Conservation (phyloP, 2,113 vertebrate genomes). For the Raphicerus campestris region DNA sequence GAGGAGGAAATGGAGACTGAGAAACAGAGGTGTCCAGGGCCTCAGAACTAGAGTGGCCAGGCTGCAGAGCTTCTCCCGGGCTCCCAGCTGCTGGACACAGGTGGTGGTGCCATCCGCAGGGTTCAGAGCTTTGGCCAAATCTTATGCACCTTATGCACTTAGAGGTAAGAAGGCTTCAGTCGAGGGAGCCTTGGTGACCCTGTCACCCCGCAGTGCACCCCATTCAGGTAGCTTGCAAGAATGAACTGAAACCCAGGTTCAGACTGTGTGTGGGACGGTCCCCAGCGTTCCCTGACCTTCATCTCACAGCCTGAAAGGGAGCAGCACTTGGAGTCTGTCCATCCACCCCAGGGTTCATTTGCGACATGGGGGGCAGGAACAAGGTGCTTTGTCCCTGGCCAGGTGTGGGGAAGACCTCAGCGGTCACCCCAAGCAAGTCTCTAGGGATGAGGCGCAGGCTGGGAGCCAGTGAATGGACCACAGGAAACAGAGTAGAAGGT, state of each 20-base stretch:
- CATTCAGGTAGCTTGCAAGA: background rate
- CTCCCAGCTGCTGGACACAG: background rate
- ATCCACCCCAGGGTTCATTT: background rate
- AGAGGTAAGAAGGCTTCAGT: background rate
- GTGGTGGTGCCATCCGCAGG: background rate
- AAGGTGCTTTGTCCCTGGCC: background rate
- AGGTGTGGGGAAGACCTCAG: background rate
- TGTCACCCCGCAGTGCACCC: background rate
- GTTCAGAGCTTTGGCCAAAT: background rate
- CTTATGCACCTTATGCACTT: background rate
- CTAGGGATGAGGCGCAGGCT: background rate
- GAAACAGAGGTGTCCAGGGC: background rate
- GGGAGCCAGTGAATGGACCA: background rate
- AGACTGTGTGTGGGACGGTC: background rate
- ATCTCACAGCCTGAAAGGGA: background rate
- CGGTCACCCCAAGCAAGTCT: background rate
- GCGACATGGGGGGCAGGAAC: background rate
- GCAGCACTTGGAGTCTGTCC: background rate
- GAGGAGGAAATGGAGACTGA: background rate
- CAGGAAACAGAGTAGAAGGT: background rate
- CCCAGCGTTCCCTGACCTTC: background rate
- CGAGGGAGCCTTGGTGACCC: background rate
- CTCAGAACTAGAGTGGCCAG: fast-evolving
- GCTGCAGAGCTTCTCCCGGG: fast-evolving
- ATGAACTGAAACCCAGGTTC: background rate